These are phyloP conservation scores for Pteronotus mesoamericanus DNA, from an alignment of 2,797 vertebrate species.

Conservation along the genomic window DNA sequence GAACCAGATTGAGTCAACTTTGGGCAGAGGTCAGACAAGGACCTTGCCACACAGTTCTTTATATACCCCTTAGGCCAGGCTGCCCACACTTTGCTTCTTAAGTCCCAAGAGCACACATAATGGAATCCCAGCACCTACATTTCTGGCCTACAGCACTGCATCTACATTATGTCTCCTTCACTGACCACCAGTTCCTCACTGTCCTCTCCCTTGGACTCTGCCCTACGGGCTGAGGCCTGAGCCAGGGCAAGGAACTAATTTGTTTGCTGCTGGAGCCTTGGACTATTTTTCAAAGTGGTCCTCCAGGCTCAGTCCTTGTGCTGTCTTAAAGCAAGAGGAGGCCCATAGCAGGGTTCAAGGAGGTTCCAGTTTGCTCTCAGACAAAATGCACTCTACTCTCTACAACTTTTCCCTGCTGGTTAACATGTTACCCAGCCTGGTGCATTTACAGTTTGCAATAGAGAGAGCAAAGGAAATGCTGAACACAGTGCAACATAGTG, in stretches of 20 bases:
- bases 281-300: neutral
- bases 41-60: neutral
- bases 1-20: neutral
- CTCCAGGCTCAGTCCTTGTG: neutral
- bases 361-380: neutral
- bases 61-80: neutral
- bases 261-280: neutral
- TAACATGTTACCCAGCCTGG: neutral
- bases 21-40: conserved; percentile 14
- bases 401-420: neutral
- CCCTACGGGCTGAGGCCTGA: neutral
- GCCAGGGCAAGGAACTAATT: neutral
- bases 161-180: neutral
- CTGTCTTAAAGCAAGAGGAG: neutral
- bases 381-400: neutral
- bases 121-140: neutral
- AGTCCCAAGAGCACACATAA: neutral
- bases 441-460: neutral
- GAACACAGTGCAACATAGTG: neutral
- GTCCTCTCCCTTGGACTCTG: neutral
- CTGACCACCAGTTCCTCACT: neutral
- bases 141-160: neutral
- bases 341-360: neutral
- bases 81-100: neutral
- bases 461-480: neutral